Evolutionary conservation across 2,888 invertebrate species (phyloP), one percentile per base, ranked within the genome.

Genomic region (Saturnia japonica): DNA sequence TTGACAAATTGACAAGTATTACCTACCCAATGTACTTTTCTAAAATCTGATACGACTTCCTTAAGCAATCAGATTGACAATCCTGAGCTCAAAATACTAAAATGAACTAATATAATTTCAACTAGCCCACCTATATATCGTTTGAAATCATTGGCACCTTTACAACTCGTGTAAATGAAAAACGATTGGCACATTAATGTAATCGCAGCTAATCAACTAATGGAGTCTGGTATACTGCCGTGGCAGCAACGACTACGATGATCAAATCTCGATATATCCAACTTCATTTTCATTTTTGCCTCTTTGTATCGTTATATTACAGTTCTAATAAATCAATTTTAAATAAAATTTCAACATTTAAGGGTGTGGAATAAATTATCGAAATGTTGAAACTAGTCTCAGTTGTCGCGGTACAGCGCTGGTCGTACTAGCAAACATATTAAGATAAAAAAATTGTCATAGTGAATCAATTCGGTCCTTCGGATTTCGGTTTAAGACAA

Each of bases 171-270:
- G 43, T 70, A 62, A 72, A 74, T 75, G 74, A 77, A 79, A 79
- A 74, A 74, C 76, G 76, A 81, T 80, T 79, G 80, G 78, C 74
- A 80, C 81, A 75, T 81, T 81, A 84, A 83, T 80, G 80, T 81
- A 81, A 84, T 83, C 84, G 80, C 73, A 82, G 83, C 79, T 89
- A 89, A 90, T 91, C 89, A 86, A 82, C 89, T 90, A 90, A 90
- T 91, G 90, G 89, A 85, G 80, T 78, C 75, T 84, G 80, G 77
- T 79, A 81, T 82, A 82, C 84, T 84, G 80, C 79, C 75, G 78
- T n/a, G n/a, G n/a, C n/a, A n/a, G n/a, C 76, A 74, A 77, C 76
- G 75, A 80, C 82, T 82, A 83, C 80, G 76, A 82, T 86, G 88
- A 88, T 89, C 82, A 81, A 84, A 89, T 89, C 88, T 83, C 75